Conservation (phyloP, 2,888 invertebrate genomes). For the Pteria penguin region DNA sequence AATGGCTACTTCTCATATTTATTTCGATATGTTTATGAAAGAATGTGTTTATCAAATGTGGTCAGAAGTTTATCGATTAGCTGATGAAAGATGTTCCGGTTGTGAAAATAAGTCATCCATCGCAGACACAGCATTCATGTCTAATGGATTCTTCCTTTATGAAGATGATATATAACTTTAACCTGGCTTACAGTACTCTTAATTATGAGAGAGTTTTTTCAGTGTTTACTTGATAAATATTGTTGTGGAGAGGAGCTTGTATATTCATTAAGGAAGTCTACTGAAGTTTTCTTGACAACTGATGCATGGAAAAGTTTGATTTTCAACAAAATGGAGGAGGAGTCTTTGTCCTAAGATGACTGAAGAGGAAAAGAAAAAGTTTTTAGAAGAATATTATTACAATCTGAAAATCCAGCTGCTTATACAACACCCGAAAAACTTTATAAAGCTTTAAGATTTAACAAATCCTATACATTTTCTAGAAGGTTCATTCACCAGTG, state of each 20-base stretch:
- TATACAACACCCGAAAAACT: slow-evolving; percentile 33
- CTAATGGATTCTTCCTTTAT: slow-evolving; percentile 3
- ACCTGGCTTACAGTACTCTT: not conserved
- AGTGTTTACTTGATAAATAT: not conserved
- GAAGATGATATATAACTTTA: not conserved
- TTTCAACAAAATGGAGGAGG: not conserved
- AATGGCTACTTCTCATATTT: not conserved
- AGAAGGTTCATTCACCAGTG: slow-evolving; percentile 31
- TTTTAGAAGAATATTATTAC: slow-evolving; percentile 32
- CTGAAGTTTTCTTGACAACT: not conserved
- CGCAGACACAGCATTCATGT: slow-evolving; percentile 2
- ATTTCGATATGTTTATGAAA: not conserved
- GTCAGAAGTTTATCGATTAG: not conserved
- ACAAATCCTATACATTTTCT: slow-evolving; percentile 22
- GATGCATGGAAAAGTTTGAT: not conserved
- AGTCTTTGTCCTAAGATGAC: not conserved
- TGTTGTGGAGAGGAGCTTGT: not conserved
- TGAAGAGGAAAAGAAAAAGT: not conserved
- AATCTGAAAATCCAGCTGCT: slow-evolving; percentile 31
- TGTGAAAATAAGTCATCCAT: slow-evolving; percentile 1
- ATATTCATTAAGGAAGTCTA: not conserved
- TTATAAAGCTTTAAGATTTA: slow-evolving; percentile 31
- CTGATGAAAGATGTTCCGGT: not conserved
- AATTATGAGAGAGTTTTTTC: slow-evolving; percentile 4
- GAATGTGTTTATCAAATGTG: not conserved